Evolutionary conservation across 2,797 vertebrate species (phyloP).

Genomic region (Danio kyathit): DNA sequence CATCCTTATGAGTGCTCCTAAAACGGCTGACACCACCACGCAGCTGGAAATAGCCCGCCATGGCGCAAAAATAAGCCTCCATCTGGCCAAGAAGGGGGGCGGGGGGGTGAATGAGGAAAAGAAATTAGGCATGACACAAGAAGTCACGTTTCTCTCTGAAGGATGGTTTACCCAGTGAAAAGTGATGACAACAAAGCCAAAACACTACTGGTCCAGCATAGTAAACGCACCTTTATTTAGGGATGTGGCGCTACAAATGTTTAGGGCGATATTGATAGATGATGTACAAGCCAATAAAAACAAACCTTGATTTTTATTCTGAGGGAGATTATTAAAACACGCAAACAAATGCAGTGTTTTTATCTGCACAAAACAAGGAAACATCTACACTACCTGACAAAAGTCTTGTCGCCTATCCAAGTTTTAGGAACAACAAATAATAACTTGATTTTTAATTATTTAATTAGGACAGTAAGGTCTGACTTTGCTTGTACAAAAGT

Average conservation of each 20-base stretch:
- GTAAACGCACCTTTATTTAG: neutral
- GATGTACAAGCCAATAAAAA: too few species aligned
- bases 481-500: too few species aligned
- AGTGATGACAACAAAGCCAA: neutral
- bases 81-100: slow-evolving; percentile 24
- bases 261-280: too few species aligned
- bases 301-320: too few species aligned
- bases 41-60: slow-evolving; percentile 53
- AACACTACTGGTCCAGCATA: neutral
- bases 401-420: too few species aligned
- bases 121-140: slow-evolving; percentile 45
- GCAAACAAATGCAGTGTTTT: neutral
- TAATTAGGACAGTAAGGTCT: too few species aligned
- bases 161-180: neutral
- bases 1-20: slow-evolving; percentile 68
- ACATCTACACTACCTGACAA: too few species aligned
- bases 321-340: too few species aligned
- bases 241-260: too few species aligned
- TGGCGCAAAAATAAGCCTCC: slow-evolving; percentile 48
- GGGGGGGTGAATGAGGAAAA: slow-evolving; percentile 44
- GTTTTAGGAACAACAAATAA: too few species aligned
- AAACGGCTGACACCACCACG: slow-evolving; percentile 54
- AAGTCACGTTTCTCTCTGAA: slow-evolving; percentile 54
- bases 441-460: too few species aligned
- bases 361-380: neutral